These are phyloP conservation scores for Cryptus armator DNA, from an alignment of 2,888 invertebrate species.

Conservation along the genomic window DNA sequence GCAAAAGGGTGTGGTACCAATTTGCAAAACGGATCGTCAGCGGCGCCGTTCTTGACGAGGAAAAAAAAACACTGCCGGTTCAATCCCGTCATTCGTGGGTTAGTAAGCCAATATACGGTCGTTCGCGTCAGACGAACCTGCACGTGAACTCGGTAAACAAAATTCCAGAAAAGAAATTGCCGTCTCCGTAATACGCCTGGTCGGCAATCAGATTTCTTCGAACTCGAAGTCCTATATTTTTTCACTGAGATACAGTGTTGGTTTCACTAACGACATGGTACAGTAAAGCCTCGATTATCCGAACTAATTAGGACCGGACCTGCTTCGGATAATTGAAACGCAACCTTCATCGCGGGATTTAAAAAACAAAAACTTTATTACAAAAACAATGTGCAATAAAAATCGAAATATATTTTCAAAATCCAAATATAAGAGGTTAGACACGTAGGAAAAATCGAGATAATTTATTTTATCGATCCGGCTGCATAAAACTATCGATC, in stretches of 20 bases:
- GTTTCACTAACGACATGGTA: not conserved
- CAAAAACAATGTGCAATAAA: no score
- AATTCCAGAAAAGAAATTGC: slow-evolving; percentile 7
- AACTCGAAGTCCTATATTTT: slow-evolving; percentile 3
- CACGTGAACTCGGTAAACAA: not conserved
- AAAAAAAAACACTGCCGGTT: slow-evolving; percentile 15
- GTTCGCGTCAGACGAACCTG: not conserved
- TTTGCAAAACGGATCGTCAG: slow-evolving; percentile 77
- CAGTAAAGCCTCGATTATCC: no score
- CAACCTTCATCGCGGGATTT: no score
- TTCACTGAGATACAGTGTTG: not conserved
- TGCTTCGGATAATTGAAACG: no score
- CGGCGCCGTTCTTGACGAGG: slow-evolving; percentile 36
- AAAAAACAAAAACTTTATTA: no score
- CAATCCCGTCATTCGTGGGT: slow-evolving; percentile 4
- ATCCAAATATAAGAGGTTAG: no score
- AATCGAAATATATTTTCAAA: no score
- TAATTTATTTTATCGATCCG: no score
- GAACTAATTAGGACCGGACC: no score
- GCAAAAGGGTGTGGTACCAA: slow-evolving; percentile 79
- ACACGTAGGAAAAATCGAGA: no score
- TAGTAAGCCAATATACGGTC: slow-evolving; percentile 15
- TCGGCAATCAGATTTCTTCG: not conserved
- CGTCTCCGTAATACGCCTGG: not conserved
- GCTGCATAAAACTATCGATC: no score